A percentile compares a stretch with the other conserved stretches of the same genome.
Conservation (phyloP, 2,113 vertebrate species). For the Serilophus lunatus region DNA sequence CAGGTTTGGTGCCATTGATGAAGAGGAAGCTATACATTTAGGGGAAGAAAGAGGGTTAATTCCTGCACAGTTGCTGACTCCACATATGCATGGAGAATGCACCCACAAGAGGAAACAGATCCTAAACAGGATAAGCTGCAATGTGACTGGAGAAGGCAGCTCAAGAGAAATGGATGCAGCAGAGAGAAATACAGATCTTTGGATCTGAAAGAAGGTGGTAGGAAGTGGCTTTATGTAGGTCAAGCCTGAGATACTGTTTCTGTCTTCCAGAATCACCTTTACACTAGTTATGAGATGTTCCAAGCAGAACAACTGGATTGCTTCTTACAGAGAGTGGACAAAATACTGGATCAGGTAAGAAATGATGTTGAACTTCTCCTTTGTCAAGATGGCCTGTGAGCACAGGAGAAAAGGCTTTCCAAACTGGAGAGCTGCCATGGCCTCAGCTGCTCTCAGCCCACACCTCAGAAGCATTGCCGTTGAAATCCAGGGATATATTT, state of each 20-base stretch:
- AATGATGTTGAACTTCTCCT: neutral
- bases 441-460: neutral
- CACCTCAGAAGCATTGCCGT: neutral
- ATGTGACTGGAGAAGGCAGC: neutral
- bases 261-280: neutral
- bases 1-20: neutral
- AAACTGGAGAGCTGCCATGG: neutral
- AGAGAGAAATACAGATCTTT: neutral
- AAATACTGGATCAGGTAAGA: constrained; percentile 28
- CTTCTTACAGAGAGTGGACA: neutral
- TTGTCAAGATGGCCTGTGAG: neutral
- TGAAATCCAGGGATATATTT: neutral
- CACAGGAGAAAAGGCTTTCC: neutral
- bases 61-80: neutral
- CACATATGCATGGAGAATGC: neutral
- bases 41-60: neutral
- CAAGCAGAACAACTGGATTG: neutral
- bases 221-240: neutral
- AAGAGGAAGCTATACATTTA: neutral
- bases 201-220: neutral
- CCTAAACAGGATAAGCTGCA: neutral
- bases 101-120: neutral
- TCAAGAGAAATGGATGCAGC: neutral
- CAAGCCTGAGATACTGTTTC: neutral
- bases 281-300: neutral